Evolutionary conservation across 2,113 vertebrate species (phyloP), one percentile per base, ranked within the genome.

Genomic region (Callorhinus ursinus): DNA sequence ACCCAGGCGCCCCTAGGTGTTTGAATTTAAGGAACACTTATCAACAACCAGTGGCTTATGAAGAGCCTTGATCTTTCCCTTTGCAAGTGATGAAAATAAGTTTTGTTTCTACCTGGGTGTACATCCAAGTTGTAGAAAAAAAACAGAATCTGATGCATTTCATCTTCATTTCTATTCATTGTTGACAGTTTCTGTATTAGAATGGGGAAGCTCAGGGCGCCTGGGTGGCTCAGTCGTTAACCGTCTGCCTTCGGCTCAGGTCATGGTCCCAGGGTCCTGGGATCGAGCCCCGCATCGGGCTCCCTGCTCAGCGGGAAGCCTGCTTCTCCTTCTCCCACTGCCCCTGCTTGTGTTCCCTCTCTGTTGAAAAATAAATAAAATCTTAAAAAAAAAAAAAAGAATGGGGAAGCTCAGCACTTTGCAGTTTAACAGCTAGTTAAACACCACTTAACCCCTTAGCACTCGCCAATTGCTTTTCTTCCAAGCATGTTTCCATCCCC

Each of bases 381-480:
- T 39, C 39, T 39, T 39, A 39, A 39, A 39, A 39, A 39, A 39
- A 39, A 39, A 39, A 39, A 39, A 39, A 39, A 95, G 83, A 81
- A 72, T 21, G 33, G 2, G 33, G 96, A 97, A 67, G 57, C 76
- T 72, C 42, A 74, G 71, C 59, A 61, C 92, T 85, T 92, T 46
- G 91, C 77, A 86, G 59, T 97, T 92, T 97, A 87, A 95, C 95
- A 96, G 74, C 59, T 93, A 90, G 84, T 94, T 97, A 96, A 96
- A 85, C 88, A 92, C 53, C 97, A 77, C 69, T 90, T 96, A 96
- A 96, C 92, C 95, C 87, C 94, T 96, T 84, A 93, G 57, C 90
- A 77, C 86, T 51, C 83, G 90, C 87, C 93, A 28, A 53, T 39
- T 89, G 92, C 90, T 81, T 87, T 83, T 81, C 59, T 55, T 83